Evolutionary conservation across 2,888 invertebrate species (phyloP), one percentile per base, ranked within the genome.

Genomic region (Pollenia amentaria): DNA sequence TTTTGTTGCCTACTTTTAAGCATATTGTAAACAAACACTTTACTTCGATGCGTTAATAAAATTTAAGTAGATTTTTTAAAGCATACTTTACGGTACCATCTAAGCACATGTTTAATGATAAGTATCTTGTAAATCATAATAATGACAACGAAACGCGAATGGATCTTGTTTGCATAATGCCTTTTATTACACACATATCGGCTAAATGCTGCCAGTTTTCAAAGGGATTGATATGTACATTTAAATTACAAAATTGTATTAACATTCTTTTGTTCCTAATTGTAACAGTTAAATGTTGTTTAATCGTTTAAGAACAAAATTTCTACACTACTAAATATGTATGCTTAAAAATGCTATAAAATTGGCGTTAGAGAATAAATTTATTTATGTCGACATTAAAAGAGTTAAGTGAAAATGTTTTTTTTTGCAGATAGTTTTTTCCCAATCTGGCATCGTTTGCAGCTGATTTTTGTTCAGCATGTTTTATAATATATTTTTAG

Each of bases 61-160:
- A 53, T 53, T 62, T 64, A 81, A 73, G 73, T 65, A 18, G 51
- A 21, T 60, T 53, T 65, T 77, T 46, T 69, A 70, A 55, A 75
- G 73, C 48, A 85, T 82, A 85, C 73, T 82, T 85, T 85, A 78
- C 40, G 69, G 85, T 69, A 12, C 12, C 44, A 73, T 65, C 38
- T 29, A 73, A 72, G 16, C 8, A 12, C 40, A 65, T 65, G 40
- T 65, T n/a, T 57, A 76, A 57, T 65, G 72, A 40, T n/a, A 60
- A 60, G 18, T n/a, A 40, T 57, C 40, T 44, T 51, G 53, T 65
- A 48, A 83, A 69, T 70, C 46, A 70, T 53, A 53, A 67, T 62
- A 73, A 73, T 73, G 73, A 53, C 40, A 40, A n/a, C 14, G 38
- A 29, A 38, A 0, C 14, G 29, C 29, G 1, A 29, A 40, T 18